These are phyloP conservation scores for Simalia tracyae DNA, from an alignment of 2,797 vertebrate genomes.

Conservation along the genomic window DNA sequence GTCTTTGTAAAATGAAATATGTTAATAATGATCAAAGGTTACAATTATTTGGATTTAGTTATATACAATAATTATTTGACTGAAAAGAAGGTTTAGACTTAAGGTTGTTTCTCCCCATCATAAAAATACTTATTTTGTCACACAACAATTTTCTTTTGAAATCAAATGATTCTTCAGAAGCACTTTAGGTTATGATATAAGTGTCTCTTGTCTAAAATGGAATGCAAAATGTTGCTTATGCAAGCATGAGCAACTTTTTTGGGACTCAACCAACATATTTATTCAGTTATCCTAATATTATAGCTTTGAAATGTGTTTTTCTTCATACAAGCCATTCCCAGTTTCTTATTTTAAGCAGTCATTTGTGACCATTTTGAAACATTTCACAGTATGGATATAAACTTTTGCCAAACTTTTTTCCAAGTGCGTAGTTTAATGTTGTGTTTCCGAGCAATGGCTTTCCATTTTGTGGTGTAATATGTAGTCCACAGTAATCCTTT, in stretches of 20 bases:
- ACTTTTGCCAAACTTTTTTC: conserved; percentile 18
- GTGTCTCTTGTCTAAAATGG: background rate
- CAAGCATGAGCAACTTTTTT: background rate
- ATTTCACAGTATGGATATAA: background rate
- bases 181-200: background rate
- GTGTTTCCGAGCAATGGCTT: background rate
- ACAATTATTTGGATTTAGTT: background rate
- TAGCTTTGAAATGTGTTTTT: conserved; percentile 1
- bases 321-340: background rate
- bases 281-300: background rate
- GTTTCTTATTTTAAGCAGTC: background rate
- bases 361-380: background rate
- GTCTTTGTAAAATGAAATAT: background rate
- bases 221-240: background rate
- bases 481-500: background rate
- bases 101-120: background rate
- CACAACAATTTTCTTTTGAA: background rate
- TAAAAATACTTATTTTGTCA: background rate
- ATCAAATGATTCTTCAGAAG: background rate
- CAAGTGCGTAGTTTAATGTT: background rate
- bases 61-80: background rate
- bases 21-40: background rate
- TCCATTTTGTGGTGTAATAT: background rate
- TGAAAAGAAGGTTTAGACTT: background rate
- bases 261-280: background rate